phyloP scores from a whole-genome alignment of 2,797 vertebrate species.

The Cyclura pinguis region DNA sequence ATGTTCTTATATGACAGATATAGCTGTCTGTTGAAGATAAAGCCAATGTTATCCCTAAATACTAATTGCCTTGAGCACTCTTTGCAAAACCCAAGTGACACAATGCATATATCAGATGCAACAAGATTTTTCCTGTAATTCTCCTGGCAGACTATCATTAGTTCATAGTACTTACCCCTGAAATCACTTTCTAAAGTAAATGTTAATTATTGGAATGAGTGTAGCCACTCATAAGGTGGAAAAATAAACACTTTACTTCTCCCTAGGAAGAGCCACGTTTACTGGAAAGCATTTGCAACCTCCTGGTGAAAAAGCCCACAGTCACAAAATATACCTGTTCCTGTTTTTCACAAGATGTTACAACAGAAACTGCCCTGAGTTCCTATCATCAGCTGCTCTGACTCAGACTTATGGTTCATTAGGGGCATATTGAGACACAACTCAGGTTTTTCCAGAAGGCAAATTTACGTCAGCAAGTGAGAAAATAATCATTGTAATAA shows the following conservation, averaged over 20 bases:
- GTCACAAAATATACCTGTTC: constrained; percentile 55
- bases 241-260: constrained; percentile 56
- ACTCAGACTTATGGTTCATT: constrained; percentile 77
- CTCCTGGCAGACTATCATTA: background rate
- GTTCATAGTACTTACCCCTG: background rate
- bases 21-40: background rate
- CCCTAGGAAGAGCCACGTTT: constrained; percentile 49
- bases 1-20: background rate
- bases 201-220: constrained; percentile 60
- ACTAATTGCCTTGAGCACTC: background rate
- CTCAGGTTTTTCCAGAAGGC: constrained; percentile 79
- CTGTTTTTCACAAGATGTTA: constrained; percentile 58
- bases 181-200: constrained; percentile 59
- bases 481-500: constrained; percentile 77
- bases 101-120: background rate
- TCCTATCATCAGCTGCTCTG: constrained; percentile 73
- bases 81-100: background rate
- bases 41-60: background rate
- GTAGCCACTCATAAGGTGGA: constrained; percentile 2
- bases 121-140: background rate
- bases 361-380: constrained; percentile 48
- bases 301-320: constrained; percentile 47
- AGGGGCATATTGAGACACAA: constrained; percentile 79
- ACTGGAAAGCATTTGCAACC: constrained; percentile 51
- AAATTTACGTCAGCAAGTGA: constrained; percentile 81